phyloP scores from a whole-genome alignment of 30 jellyfish, hydroid and myxozoan species.

The Rhopilema esculentum region DNA sequence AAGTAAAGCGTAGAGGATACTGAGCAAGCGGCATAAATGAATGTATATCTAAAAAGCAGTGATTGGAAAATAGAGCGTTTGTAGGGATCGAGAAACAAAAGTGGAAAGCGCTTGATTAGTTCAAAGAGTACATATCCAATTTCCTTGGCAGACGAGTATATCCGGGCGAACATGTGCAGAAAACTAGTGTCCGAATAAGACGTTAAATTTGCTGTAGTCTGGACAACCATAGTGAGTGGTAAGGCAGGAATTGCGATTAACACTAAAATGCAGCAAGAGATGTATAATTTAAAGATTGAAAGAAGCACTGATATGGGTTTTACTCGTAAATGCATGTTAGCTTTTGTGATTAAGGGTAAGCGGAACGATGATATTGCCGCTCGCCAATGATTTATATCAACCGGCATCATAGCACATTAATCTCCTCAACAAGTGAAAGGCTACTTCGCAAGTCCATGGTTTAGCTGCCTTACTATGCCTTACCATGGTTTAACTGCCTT shows the following conservation, averaged over 20 bases:
- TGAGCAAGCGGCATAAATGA: slow-evolving; percentile 27
- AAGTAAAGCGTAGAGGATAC: slow-evolving; percentile 45
- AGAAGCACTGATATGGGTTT: slow-evolving; percentile 31
- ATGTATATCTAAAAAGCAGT: slow-evolving; percentile 30
- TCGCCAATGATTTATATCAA: slow-evolving; percentile 43
- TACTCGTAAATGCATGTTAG: not conserved
- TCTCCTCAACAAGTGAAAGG: slow-evolving; percentile 31
- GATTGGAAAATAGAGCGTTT: slow-evolving; percentile 16
- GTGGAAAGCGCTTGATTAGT: slow-evolving; percentile 50
- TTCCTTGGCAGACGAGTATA: slow-evolving; percentile 34
- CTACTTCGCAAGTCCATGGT: slow-evolving; percentile 21
- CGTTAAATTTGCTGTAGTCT: slow-evolving; percentile 30
- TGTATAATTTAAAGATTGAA: slow-evolving; percentile 23
- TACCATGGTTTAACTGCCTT: no score
- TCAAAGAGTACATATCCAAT: slow-evolving; percentile 33
- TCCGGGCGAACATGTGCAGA: slow-evolving; percentile 45
- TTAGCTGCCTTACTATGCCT: no score
- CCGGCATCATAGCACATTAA: slow-evolving; percentile 45
- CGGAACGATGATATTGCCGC: slow-evolving; percentile 50
- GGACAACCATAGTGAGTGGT: slow-evolving; percentile 37
- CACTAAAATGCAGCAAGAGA: slow-evolving; percentile 29
- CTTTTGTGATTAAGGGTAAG: slow-evolving; percentile 2
- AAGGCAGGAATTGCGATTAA: slow-evolving; percentile 41
- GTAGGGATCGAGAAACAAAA: slow-evolving; percentile 18
- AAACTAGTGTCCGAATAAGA: slow-evolving; percentile 50